These are phyloP conservation scores for Hydractinia symbiolongicarpus DNA, from an alignment of 30 jellyfish, hydroid and myxozoan genomes.

Conservation along the genomic window DNA sequence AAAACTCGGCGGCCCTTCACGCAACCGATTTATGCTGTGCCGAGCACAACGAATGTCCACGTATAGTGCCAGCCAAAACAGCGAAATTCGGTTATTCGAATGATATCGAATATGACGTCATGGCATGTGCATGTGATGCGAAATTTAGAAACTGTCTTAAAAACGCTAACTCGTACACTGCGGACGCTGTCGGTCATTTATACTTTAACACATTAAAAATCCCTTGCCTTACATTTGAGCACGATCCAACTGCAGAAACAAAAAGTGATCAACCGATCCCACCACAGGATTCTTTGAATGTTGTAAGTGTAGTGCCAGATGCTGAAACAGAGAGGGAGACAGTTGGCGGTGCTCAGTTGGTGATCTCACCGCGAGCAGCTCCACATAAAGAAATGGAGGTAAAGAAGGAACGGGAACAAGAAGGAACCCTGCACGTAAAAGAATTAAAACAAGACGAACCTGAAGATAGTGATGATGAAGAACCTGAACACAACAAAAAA, in stretches of 20 bases:
- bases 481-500: slow-evolving; percentile 4
- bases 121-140: slow-evolving; percentile 94
- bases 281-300: slow-evolving; percentile 18
- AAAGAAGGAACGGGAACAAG: not conserved
- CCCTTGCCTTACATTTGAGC: slow-evolving; percentile 75
- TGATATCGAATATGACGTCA: slow-evolving; percentile 65
- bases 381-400: not conserved
- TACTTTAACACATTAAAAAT: slow-evolving; percentile 79
- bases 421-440: not conserved
- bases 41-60: slow-evolving; percentile 78
- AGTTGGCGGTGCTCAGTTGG: slow-evolving; percentile 41
- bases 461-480: slow-evolving; percentile 13
- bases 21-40: slow-evolving; percentile 61
- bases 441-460: slow-evolving; percentile 9
- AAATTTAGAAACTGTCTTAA: slow-evolving; percentile 69
- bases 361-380: slow-evolving; percentile 18
- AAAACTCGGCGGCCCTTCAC: not conserved
- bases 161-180: slow-evolving; percentile 71
- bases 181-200: slow-evolving; percentile 91
- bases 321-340: slow-evolving; percentile 34
- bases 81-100: slow-evolving; percentile 59
- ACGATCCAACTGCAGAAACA: slow-evolving; percentile 9
- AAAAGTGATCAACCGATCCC: slow-evolving; percentile 14
- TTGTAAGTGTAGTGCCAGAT: slow-evolving; percentile 40
- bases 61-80: slow-evolving; percentile 69